A percentile compares a stretch with the other conserved stretches of the same genome.
These are phyloP conservation scores for Panulirus ornatus DNA, from an alignment of 1,140 invertebrate genomes.

Conservation along the genomic window DNA sequence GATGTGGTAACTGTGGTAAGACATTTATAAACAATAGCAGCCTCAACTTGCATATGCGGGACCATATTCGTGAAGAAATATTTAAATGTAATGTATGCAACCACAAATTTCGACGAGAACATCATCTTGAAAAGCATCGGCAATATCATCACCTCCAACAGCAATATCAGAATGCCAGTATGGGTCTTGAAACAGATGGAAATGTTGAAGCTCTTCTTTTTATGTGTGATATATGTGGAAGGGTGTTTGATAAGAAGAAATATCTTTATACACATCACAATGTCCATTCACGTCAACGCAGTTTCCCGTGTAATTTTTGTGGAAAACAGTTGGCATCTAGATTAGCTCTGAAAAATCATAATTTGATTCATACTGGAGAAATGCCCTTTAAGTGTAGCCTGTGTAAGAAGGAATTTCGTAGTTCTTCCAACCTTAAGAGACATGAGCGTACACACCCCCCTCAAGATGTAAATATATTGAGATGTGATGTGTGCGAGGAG, in stretches of 20 bases:
- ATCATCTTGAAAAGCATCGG: conserved; percentile 68
- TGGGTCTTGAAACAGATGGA: conserved; percentile 64
- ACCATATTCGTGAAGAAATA: conserved; percentile 74
- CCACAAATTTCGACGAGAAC: conserved; percentile 71
- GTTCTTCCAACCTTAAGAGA: conserved; percentile 70
- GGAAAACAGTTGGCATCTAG: conserved; percentile 72
- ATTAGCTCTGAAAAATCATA: conserved; percentile 72
- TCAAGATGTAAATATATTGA: conserved; percentile 29
- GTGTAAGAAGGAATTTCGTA: conserved; percentile 73
- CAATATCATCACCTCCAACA: conserved; percentile 65
- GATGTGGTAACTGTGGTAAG: conserved; percentile 93
- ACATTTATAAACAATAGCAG: conserved; percentile 91
- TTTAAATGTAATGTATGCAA: conserved; percentile 73
- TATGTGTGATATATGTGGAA: conserved; percentile 73
- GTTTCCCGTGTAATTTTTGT: conserved; percentile 67
- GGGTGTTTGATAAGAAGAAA: conserved; percentile 74
- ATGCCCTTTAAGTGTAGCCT: conserved; percentile 71
- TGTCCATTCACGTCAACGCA: conserved; percentile 71
- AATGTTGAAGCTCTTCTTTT: conserved; percentile 59
- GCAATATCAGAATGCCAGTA: conserved; percentile 53
- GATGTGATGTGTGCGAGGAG: conserved; percentile 66
- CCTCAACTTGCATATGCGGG: conserved; percentile 73
- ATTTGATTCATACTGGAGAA: conserved; percentile 70
- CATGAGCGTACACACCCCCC: conserved; percentile 59
- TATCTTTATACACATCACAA: conserved; percentile 75